Conservation (phyloP, 2,888 invertebrate species). For the Melanchra persicariae region DNA sequence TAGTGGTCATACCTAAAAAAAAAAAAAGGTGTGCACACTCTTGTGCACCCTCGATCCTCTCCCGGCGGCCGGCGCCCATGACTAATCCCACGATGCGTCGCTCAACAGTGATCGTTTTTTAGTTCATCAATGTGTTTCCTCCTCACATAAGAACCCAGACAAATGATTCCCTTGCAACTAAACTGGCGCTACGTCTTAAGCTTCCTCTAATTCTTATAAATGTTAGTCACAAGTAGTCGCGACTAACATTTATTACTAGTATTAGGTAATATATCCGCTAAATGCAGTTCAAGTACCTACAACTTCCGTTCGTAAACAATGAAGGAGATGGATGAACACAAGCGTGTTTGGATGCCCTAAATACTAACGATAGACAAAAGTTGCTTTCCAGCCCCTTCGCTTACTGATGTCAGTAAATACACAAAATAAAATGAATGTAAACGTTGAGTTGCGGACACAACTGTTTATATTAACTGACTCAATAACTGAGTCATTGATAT, state of each 20-base stretch:
- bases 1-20: no score
- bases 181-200: neutral
- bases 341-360: neutral
- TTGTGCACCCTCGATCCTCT: no score
- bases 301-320: neutral
- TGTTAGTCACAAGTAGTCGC: no score
- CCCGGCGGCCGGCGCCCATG: no score
- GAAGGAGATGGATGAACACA: neutral
- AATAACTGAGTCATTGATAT: neutral
- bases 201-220: neutral
- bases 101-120: neutral
- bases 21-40: no score
- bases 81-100: neutral
- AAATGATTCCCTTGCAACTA: no score
- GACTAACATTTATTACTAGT: no score
- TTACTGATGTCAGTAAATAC: slow-evolving; percentile 1
- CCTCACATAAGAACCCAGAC: neutral
- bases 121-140: neutral
- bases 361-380: neutral
- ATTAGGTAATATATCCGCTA: neutral
- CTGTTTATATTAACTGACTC: neutral
- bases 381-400: slow-evolving; percentile 2
- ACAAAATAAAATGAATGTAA: neutral
- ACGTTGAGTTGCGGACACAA: neutral
- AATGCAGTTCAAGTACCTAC: neutral